These are phyloP conservation scores for Oncorhynchus masou DNA, from an alignment of 2,113 vertebrate species.

Conservation along the genomic window DNA sequence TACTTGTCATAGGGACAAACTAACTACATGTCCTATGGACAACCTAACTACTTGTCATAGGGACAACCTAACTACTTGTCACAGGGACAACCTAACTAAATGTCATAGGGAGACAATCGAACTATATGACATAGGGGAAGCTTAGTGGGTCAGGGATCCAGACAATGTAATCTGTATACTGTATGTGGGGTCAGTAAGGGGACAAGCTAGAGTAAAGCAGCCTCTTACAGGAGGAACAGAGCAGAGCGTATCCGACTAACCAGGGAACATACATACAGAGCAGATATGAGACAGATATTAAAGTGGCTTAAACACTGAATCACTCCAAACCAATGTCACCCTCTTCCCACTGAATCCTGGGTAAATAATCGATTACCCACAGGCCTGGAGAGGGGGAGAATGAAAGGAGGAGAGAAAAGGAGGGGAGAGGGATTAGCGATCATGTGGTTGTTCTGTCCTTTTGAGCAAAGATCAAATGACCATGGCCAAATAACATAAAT, in stretches of 20 bases:
- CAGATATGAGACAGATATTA: constrained; percentile 1
- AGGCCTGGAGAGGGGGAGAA: not conserved
- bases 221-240: not conserved
- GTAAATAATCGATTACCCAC: not conserved
- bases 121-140: too few species aligned
- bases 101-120: too few species aligned
- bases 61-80: too few species aligned
- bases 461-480: too few species aligned
- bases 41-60: too few species aligned
- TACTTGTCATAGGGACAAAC: too few species aligned
- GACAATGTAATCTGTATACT: not conserved
- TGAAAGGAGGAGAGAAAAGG: not conserved
- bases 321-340: not conserved
- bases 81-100: too few species aligned
- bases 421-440: not conserved
- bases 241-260: not conserved
- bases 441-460: too few species aligned
- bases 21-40: too few species aligned
- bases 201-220: not conserved
- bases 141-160: not conserved
- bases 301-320: not conserved
- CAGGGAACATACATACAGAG: not conserved
- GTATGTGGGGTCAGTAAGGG: not conserved
- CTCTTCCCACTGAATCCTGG: not conserved
- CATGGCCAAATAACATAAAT: too few species aligned